A percentile compares a stretch with the other conserved stretches of the same genome.
These are phyloP conservation scores for Aquatica leii DNA, from an alignment of 2,888 invertebrate genomes.

Conservation along the genomic window DNA sequence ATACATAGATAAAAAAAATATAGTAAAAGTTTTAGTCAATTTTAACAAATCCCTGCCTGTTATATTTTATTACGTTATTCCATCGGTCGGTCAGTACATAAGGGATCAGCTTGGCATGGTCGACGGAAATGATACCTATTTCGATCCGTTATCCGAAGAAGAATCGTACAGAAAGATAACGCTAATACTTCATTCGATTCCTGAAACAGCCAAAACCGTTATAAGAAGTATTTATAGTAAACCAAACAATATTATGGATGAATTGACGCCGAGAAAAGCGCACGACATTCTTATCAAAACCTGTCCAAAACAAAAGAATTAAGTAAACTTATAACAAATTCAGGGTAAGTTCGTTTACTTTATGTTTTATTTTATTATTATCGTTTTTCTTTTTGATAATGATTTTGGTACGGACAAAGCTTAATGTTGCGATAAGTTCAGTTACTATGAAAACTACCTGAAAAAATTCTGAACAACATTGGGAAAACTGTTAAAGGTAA, in stretches of 20 bases:
- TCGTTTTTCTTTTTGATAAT: background rate
- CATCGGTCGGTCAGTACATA: conserved; percentile 73
- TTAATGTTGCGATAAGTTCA: no score
- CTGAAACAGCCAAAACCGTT: conserved; percentile 71
- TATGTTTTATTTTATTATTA: background rate
- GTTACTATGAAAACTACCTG: no score
- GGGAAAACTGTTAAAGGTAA: no score
- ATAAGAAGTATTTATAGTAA: conserved; percentile 70
- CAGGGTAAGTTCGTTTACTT: conserved; percentile 27
- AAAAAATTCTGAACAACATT: no score
- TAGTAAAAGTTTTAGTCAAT: conserved; percentile 79
- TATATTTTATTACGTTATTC: conserved; percentile 80
- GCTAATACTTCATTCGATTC: conserved; percentile 73
- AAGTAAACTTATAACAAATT: conserved; percentile 31
- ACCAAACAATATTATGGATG: conserved; percentile 67
- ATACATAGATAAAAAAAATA: conserved; percentile 73
- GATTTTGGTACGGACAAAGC: background rate
- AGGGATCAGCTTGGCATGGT: conserved; percentile 76
- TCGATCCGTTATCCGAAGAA: conserved; percentile 69
- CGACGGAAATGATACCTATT: conserved; percentile 62
- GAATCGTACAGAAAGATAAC: conserved; percentile 80
- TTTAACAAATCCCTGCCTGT: conserved; percentile 80
- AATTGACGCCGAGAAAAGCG: conserved; percentile 78
- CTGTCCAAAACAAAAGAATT: conserved; percentile 67
- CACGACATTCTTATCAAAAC: conserved; percentile 83